A percentile compares a stretch with the other conserved stretches of the same genome.
Evolutionary conservation across 2,113 vertebrate genomes (phyloP).

Genomic region (Egretta garzetta): DNA sequence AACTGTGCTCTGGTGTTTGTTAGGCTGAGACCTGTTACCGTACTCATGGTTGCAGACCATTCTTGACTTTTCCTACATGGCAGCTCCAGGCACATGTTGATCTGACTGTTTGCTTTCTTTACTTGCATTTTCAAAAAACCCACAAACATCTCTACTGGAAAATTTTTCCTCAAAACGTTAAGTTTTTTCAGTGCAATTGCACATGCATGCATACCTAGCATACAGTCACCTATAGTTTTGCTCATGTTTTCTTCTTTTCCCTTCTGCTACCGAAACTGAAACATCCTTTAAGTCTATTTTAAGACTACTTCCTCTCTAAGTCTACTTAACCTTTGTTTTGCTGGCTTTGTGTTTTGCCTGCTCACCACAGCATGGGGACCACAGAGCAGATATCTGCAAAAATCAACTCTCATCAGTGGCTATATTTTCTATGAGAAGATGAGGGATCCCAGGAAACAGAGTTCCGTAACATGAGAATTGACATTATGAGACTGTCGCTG

Average conservation of each 20-base stretch:
- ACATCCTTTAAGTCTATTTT: background rate
- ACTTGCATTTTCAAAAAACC: background rate
- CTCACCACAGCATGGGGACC: background rate
- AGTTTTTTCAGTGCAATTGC: background rate
- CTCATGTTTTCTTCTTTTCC: background rate
- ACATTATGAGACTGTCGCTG: background rate
- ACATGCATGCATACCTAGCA: background rate
- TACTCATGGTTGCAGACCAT: background rate
- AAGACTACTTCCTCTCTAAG: background rate
- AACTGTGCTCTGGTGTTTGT: background rate
- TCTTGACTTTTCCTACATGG: background rate
- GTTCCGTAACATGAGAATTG: background rate
- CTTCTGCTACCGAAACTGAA: background rate
- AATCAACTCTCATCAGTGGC: background rate
- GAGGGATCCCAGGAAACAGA: background rate
- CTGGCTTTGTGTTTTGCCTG: background rate
- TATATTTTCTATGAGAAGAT: background rate
- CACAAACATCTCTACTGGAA: background rate
- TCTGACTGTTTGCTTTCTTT: background rate
- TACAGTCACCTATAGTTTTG: background rate
- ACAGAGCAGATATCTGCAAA: background rate
- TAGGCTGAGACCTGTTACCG: background rate
- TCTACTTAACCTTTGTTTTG: background rate
- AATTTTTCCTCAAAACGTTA: background rate
- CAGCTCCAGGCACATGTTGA: background rate